Conservation (phyloP, 2,888 invertebrate species). For the Dioctria linearis region DNA sequence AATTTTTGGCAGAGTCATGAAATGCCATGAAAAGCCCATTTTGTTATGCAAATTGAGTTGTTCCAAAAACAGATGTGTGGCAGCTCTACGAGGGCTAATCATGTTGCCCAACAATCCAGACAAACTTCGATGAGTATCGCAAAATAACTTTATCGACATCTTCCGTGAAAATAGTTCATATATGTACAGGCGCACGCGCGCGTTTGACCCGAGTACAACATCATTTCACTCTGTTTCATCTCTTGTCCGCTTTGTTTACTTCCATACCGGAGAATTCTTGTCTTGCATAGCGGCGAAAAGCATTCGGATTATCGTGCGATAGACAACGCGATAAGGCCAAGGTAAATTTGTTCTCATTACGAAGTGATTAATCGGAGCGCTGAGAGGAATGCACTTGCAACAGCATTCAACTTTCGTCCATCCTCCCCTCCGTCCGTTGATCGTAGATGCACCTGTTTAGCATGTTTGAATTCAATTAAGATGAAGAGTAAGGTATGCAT, state of each 20-base stretch:
- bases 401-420: conserved; percentile 9
- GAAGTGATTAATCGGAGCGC: conserved; percentile 54
- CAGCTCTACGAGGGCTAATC: neutral
- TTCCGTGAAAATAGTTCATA: conserved; percentile 25
- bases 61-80: conserved; percentile 41
- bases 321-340: conserved; percentile 46
- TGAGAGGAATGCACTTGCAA: conserved; percentile 52
- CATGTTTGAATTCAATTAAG: conserved; percentile 55
- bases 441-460: conserved; percentile 56
- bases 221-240: neutral
- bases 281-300: conserved; percentile 22
- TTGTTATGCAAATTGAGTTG: conserved; percentile 48
- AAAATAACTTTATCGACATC: conserved; percentile 42
- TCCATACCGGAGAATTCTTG: neutral
- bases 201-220: neutral
- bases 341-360: conserved; percentile 56
- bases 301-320: conserved; percentile 53
- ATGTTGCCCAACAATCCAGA: conserved; percentile 22
- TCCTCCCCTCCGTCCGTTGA: too few species aligned
- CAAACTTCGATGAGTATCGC: neutral
- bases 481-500: conserved; percentile 34
- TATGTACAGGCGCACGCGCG: neutral
- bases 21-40: conserved; percentile 34
- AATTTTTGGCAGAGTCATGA: conserved; percentile 1
- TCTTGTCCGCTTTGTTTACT: conserved; percentile 10